These are phyloP conservation scores for Trichogramma dendrolimi DNA, from an alignment of 2,888 invertebrate species.

Conservation along the genomic window DNA sequence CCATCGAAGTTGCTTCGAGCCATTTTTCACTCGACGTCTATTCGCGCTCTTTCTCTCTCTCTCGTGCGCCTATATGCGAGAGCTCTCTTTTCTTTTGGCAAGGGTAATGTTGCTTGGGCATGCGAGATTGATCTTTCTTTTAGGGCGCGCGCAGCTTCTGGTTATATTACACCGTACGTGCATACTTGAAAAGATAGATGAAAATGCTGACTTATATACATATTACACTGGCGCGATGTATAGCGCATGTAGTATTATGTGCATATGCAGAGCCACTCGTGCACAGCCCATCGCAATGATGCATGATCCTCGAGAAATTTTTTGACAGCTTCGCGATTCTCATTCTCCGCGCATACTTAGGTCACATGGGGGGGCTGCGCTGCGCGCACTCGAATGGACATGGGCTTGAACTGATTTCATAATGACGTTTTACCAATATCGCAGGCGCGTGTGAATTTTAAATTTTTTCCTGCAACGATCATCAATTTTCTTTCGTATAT, in stretches of 20 bases:
- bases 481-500: background rate
- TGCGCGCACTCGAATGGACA: constrained; percentile 1
- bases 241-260: too few relatives aligned
- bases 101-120: too few relatives aligned
- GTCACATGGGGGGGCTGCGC: background rate
- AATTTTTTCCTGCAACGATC: background rate
- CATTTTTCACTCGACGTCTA: constrained; percentile 33
- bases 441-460: constrained; percentile 8
- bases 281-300: constrained; percentile 4
- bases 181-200: too few relatives aligned
- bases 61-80: background rate
- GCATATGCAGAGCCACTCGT: too few relatives aligned
- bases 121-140: too few relatives aligned
- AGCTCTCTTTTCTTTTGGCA: background rate
- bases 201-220: too few relatives aligned
- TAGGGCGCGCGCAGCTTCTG: constrained; percentile 1
- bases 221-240: too few relatives aligned
- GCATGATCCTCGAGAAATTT: constrained; percentile 10
- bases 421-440: constrained; percentile 7
- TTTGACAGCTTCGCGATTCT: constrained; percentile 1
- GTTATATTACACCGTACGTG: too few relatives aligned
- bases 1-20: constrained; percentile 31
- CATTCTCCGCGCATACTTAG: constrained; percentile 2
- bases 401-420: constrained; percentile 19
- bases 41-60: constrained; percentile 12